Base-by-base conservation (phyloP, 2,113 vertebrate genomes). In the Lynx canadensis region DNA sequence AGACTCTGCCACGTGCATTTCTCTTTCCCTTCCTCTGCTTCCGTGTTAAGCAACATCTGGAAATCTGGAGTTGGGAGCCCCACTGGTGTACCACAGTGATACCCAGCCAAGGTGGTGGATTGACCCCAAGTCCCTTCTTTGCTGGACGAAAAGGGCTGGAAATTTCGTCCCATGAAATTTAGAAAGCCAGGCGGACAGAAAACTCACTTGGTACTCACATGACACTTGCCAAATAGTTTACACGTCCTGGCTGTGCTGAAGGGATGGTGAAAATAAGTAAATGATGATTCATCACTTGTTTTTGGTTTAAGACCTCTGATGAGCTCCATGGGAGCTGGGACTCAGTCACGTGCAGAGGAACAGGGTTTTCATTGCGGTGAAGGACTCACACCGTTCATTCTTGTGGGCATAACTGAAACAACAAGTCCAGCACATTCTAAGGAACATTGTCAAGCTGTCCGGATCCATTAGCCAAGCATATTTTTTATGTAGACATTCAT, bases 111-210 rank as follows among this genome's bases (percentile, higher is more conserved):
- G 29, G 31, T 27, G 10, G 29, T 33, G 3, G 33, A 81, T 23
- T 4, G 4, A 33, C 38, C 92, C n/a, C 4, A 68, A 87, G 63
- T 36, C 52, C 14, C 68, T 65, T 92, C 76, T 23, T 45, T 3
- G n/a, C 52, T 8, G 27, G 73, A 96, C 68, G 38, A 41, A 55
- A 69, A 48, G 27, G 78, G 3, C 85, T 86, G 5, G 82, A 78
- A 78, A 55, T 66, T 36, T 83, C 29, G 4, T 38, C 71, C 79
- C 0, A 0, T 57, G 48, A 71, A n/a, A 4, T 18, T 27, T 27
- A 66, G 96, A 74, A 93, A 84, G 33, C 23, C 60, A 65, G 81
- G 6, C 78, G 48, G 55, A 33, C 52, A 92, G 93, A 88, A 93
- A 73, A n/a, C n/a, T 87, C 10, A 10, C 76, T 50, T 21, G n/a